These are phyloP conservation scores for Silurus aristotelis DNA, from an alignment of 2,797 vertebrate genomes.

Conservation along the genomic window DNA sequence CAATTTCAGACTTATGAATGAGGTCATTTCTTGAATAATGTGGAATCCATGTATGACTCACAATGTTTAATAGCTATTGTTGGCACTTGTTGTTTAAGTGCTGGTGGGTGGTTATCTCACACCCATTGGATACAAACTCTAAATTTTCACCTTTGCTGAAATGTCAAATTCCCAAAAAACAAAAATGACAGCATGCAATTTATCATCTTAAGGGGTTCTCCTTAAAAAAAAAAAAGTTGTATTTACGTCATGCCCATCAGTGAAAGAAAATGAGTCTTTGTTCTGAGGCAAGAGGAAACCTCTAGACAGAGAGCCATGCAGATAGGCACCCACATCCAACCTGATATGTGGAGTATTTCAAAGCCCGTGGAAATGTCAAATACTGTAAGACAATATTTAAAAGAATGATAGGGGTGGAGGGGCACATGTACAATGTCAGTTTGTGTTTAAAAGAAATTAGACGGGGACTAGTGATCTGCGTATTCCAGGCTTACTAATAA, in stretches of 20 bases:
- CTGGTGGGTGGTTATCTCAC: slow-evolving; percentile 64
- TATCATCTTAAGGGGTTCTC: slow-evolving; percentile 65
- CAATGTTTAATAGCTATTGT: slow-evolving; percentile 61
- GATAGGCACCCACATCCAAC: slow-evolving; percentile 66
- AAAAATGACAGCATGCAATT: slow-evolving; percentile 59
- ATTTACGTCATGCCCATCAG: slow-evolving; percentile 45
- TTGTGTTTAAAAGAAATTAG: slow-evolving; percentile 57
- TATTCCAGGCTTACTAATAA: slow-evolving; percentile 33
- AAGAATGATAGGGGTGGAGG: slow-evolving; percentile 29
- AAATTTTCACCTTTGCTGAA: slow-evolving; percentile 63
- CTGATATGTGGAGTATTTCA: slow-evolving; percentile 64
- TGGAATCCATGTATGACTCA: slow-evolving; percentile 57
- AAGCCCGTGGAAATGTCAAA: slow-evolving; percentile 72
- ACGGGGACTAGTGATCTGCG: slow-evolving; percentile 50
- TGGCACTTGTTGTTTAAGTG: slow-evolving; percentile 61
- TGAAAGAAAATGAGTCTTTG: slow-evolving; percentile 42
- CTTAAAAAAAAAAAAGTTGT: slow-evolving; percentile 7
- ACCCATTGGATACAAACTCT: slow-evolving; percentile 61
- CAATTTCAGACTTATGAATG: slow-evolving; percentile 44
- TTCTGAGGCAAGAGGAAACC: slow-evolving; percentile 31
- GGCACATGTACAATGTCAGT: slow-evolving; percentile 54
- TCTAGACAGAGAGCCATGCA: slow-evolving; percentile 43
- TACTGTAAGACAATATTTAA: slow-evolving; percentile 69
- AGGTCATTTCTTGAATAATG: slow-evolving; percentile 53
- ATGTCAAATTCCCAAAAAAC: slow-evolving; percentile 54